phyloP scores from a whole-genome alignment of 2,797 vertebrate genomes.

The Phoeniculus purpureus region DNA sequence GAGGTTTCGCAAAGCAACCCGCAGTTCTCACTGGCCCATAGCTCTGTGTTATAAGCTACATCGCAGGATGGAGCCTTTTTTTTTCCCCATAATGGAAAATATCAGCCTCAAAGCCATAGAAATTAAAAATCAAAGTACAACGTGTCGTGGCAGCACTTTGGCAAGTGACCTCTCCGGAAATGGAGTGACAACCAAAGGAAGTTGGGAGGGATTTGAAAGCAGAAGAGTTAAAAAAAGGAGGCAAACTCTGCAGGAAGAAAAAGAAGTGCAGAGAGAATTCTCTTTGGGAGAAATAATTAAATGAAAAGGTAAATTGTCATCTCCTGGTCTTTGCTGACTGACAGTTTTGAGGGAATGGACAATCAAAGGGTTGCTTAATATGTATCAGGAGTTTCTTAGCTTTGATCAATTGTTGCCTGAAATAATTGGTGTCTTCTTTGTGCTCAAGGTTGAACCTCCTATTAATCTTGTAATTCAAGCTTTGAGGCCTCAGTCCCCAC shows the following conservation, averaged over 20 bases:
- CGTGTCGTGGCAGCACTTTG: fast-evolving
- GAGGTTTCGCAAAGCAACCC: neutral
- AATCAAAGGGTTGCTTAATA: slow-evolving; percentile 12
- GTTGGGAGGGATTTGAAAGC: neutral
- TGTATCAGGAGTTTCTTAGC: neutral
- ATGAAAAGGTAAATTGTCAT: neutral
- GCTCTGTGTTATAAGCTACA: neutral
- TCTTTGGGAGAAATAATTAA: neutral
- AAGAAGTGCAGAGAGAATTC: neutral
- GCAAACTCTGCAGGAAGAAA: neutral
- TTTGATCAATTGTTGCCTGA: slow-evolving; percentile 51
- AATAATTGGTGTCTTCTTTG: neutral
- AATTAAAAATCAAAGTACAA: neutral
- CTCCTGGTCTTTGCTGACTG: neutral
- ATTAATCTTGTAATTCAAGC: neutral
- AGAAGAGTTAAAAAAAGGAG: neutral
- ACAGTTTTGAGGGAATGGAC: slow-evolving; percentile 3
- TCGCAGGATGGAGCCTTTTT: neutral
- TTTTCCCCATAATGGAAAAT: neutral
- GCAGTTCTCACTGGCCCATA: fast-evolving
- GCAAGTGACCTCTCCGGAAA: neutral
- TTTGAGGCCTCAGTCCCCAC: neutral
- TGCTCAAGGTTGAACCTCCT: neutral
- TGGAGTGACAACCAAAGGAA: neutral
- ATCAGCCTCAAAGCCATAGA: slow-evolving; percentile 8